Evolutionary conservation across 1,140 invertebrate genomes (phyloP).

Genomic region (Battus philenor): DNA sequence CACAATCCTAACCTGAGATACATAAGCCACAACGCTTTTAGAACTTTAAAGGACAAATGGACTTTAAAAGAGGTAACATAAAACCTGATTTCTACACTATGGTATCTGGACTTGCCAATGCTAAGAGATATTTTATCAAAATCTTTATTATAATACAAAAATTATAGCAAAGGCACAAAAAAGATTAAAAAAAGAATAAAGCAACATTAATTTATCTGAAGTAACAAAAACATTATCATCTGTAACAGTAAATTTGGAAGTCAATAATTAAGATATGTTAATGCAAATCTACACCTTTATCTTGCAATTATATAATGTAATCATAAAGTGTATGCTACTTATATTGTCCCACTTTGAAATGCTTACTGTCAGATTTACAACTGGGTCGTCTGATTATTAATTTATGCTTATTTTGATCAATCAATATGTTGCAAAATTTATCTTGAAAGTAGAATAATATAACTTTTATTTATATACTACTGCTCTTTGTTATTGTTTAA

Average conservation of each 20-base stretch:
- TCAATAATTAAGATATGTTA: constrained; percentile 15
- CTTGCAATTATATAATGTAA: constrained; percentile 18
- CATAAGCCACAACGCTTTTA: constrained; percentile 75
- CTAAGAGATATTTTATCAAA: too few relatives aligned
- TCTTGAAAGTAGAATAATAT: constrained; percentile 14
- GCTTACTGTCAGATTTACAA: constrained; percentile 50
- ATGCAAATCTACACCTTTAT: constrained; percentile 11
- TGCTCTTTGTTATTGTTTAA: not conserved
- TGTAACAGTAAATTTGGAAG: too few relatives aligned
- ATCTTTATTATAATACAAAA: too few relatives aligned
- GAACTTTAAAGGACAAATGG: constrained; percentile 65
- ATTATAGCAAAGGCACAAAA: too few relatives aligned
- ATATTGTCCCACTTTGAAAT: constrained; percentile 50
- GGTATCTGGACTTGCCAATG: too few relatives aligned
- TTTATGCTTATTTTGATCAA: constrained; percentile 45
- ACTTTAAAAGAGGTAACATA: constrained; percentile 69
- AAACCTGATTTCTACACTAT: constrained; percentile 22
- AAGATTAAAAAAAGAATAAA: not conserved
- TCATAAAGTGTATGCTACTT: constrained; percentile 29
- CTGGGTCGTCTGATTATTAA: constrained; percentile 62
- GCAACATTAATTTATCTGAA: too few relatives aligned
- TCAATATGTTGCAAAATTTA: constrained; percentile 44
- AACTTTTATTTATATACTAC: not conserved
- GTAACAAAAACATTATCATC: too few relatives aligned
- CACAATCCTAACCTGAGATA: constrained; percentile 69